phyloP scores from a whole-genome alignment of 2,888 invertebrate genomes.

The Callosobruchus maculatus region DNA sequence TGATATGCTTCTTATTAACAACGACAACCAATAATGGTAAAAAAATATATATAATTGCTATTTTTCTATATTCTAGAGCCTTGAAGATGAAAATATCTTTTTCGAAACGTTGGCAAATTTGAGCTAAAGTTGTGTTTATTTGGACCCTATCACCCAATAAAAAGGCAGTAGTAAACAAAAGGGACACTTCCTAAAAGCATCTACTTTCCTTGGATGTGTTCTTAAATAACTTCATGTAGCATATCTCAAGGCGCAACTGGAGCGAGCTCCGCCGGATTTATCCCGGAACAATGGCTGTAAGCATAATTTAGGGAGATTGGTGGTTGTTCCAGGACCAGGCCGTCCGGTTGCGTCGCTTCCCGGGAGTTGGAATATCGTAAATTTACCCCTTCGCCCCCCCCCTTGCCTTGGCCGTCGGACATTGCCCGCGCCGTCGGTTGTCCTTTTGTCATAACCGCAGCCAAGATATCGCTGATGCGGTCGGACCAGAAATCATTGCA shows the following conservation, averaged over 20 bases:
- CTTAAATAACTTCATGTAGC: background rate
- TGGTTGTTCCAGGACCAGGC: background rate
- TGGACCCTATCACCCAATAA: too few species aligned
- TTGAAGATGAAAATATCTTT: too few species aligned
- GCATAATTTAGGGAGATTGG: background rate
- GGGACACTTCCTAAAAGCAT: too few species aligned
- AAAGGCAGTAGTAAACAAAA: too few species aligned
- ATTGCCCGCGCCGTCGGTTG: background rate
- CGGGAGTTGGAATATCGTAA: background rate
- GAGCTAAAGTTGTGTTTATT: too few species aligned
- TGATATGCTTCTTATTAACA: too few species aligned
- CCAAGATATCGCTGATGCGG: background rate
- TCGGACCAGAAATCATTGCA: background rate
- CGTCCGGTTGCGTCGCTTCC: background rate
- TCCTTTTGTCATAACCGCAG: background rate
- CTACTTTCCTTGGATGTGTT: background rate
- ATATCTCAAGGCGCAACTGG: background rate
- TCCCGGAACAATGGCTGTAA: background rate
- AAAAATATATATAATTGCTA: too few species aligned
- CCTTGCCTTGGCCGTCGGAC: background rate
- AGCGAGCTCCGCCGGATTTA: background rate
- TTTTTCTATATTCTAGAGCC: too few species aligned
- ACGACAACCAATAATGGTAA: too few species aligned
- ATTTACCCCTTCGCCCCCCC: background rate
- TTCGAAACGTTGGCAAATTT: too few species aligned